phyloP scores from a whole-genome alignment of 2,797 vertebrate genomes.

The Oreonectes daqikongensis region DNA sequence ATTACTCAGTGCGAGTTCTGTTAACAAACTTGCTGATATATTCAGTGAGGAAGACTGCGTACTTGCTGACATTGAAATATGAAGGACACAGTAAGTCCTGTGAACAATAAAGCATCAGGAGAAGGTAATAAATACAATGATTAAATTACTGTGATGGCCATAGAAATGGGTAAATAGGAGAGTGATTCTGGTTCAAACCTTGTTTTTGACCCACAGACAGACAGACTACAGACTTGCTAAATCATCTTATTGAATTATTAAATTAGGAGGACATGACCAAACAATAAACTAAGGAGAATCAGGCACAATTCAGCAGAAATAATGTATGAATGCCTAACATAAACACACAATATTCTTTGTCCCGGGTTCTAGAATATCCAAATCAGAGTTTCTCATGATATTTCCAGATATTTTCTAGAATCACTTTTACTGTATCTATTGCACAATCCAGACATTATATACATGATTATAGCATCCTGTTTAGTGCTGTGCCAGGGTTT shows the following conservation, averaged over 20 bases:
- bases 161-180: neutral
- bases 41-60: neutral
- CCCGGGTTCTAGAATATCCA: neutral
- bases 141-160: neutral
- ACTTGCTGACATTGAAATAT: neutral
- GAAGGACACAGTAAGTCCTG: neutral
- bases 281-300: conserved; percentile 7
- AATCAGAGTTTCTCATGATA: neutral
- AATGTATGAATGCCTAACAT: neutral
- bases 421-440: no score
- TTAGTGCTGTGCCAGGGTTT: neutral
- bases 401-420: neutral
- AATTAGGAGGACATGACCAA: conserved; percentile 15
- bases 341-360: neutral
- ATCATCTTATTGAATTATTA: conserved; percentile 27
- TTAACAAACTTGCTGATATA: neutral
- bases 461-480: conserved; percentile 14
- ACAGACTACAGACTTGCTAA: neutral
- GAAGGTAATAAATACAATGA: neutral
- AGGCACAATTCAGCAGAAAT: neutral
- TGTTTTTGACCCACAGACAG: conserved; percentile 17
- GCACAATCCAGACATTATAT: neutral
- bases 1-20: neutral
- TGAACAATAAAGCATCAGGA: conserved; percentile 21
- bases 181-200: neutral